phyloP scores from a whole-genome alignment of 2,888 invertebrate genomes.

The Drosophila hamatofila region DNA sequence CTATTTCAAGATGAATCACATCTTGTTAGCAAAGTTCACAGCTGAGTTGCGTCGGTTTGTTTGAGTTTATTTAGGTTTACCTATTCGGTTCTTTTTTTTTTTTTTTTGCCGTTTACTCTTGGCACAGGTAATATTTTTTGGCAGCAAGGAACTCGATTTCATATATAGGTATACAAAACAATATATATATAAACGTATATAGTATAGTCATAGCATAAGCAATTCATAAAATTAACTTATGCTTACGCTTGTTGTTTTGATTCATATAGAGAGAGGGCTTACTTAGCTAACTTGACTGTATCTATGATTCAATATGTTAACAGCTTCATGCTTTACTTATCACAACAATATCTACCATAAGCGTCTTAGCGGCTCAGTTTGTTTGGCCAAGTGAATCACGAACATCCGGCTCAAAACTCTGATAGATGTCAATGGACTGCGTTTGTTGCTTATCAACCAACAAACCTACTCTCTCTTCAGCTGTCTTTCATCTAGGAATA shows the following conservation, averaged over 20 bases:
- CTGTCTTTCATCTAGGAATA: too few relatives aligned
- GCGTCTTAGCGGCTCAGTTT: too few relatives aligned
- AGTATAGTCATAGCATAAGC: not conserved
- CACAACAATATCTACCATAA: too few relatives aligned
- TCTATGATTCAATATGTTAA: too few relatives aligned
- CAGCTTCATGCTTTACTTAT: too few relatives aligned
- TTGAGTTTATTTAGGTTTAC: conserved; percentile 7
- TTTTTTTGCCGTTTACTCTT: conserved; percentile 1
- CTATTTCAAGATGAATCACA: conserved; percentile 31
- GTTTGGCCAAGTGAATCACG: too few relatives aligned
- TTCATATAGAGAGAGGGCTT: not conserved
- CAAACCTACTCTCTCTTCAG: too few relatives aligned
- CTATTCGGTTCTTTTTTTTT: not conserved
- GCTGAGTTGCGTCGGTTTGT: not conserved
- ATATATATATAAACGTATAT: not conserved
- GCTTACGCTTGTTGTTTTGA: not conserved
- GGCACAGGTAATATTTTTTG: not conserved
- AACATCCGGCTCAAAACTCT: too few relatives aligned
- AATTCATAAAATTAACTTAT: not conserved
- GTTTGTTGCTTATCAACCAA: too few relatives aligned
- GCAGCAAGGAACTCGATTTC: not conserved
- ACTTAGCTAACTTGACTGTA: too few relatives aligned
- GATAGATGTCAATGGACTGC: too few relatives aligned
- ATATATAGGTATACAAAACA: not conserved
- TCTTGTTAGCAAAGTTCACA: not conserved